Evolutionary conservation across 1,140 invertebrate species (phyloP).

Genomic region (Pseudomyrmex cubaensis): DNA sequence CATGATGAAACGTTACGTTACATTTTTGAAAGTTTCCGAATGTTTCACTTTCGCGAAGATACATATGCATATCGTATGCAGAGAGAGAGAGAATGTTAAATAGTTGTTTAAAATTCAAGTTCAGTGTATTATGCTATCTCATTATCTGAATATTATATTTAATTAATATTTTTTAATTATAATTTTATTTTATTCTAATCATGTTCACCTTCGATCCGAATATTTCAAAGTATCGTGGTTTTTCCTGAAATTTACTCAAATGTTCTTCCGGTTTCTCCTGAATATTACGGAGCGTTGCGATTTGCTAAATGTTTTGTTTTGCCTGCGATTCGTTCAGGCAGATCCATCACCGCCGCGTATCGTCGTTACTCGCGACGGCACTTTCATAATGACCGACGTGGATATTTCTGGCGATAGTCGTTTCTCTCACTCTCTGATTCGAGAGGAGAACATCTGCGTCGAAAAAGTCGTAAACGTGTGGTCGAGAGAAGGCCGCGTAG

Average conservation of each 20-base stretch:
- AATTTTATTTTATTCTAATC: too few relatives aligned
- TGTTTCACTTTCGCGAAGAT: too few relatives aligned
- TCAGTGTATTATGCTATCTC: too few relatives aligned
- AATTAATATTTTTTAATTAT: too few relatives aligned
- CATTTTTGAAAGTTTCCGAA: too few relatives aligned
- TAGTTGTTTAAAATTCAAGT: too few relatives aligned
- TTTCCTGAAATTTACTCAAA: not conserved
- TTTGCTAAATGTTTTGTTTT: not conserved
- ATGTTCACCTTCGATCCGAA: too few relatives aligned
- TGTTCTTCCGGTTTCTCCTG: not conserved
- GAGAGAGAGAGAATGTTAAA: too few relatives aligned
- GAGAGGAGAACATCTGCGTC: constrained; percentile 27
- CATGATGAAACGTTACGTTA: too few relatives aligned
- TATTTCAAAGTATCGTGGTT: not conserved
- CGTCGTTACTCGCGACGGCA: constrained; percentile 25
- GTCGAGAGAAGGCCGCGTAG: not conserved
- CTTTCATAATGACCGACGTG: constrained; percentile 21
- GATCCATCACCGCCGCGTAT: not conserved
- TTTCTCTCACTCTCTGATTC: not conserved
- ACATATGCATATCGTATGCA: too few relatives aligned
- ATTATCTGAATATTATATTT: too few relatives aligned
- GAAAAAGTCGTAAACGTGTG: constrained; percentile 38
- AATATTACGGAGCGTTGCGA: not conserved
- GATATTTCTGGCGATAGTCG: not conserved
- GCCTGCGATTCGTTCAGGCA: constrained; percentile 7